These are phyloP conservation scores for Rynchops niger DNA, from an alignment of 2,113 vertebrate species.

Conservation along the genomic window DNA sequence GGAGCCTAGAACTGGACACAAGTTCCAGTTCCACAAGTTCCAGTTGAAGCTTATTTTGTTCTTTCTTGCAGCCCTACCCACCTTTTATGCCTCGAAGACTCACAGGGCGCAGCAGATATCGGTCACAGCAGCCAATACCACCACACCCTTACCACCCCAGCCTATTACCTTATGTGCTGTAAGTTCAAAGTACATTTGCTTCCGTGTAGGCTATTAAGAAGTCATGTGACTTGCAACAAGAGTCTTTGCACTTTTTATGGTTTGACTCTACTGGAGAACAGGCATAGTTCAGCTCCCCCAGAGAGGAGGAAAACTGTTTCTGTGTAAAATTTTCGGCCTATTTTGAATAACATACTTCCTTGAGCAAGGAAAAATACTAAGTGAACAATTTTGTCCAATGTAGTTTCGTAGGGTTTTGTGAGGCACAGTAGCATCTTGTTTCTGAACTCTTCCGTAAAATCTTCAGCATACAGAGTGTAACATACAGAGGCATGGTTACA, in stretches of 20 bases:
- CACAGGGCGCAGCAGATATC: constrained; percentile 88
- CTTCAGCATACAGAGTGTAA: background rate
- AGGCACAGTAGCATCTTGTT: background rate
- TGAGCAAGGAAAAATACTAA: background rate
- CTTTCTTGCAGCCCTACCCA: constrained; percentile 85
- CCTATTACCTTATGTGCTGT: constrained; percentile 97
- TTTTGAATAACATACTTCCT: background rate
- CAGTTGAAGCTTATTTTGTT: constrained; percentile 49
- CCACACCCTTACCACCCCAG: constrained; percentile 93
- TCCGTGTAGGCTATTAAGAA: background rate
- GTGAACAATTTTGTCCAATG: background rate
- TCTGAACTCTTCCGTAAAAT: background rate
- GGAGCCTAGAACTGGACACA: background rate
- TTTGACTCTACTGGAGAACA: background rate
- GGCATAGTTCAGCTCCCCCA: background rate
- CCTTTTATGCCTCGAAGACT: constrained; percentile 95
- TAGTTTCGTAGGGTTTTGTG: background rate
- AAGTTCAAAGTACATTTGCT: constrained; percentile 70
- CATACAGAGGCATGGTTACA: background rate
- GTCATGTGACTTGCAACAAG: background rate
- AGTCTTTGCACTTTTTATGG: background rate
- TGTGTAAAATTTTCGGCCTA: background rate
- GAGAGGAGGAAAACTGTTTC: background rate
- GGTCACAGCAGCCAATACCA: constrained; percentile 89
- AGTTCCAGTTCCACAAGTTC: background rate